Base-by-base conservation (phyloP, 2,113 vertebrate species). In the Gobius niger region DNA sequence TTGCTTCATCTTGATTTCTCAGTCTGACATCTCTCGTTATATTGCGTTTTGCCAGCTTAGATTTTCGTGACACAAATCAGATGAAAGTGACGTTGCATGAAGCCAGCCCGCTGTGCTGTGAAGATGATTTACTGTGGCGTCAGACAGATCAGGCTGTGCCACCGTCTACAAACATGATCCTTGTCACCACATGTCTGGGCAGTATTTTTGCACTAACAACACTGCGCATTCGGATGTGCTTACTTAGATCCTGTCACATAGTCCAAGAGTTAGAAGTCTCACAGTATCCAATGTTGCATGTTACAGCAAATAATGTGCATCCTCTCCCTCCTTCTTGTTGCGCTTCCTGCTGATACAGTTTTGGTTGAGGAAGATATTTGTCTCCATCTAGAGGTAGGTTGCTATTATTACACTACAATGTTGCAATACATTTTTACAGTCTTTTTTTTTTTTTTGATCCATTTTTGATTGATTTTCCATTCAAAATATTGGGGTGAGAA, bases 321-420 rank as follows among this genome's bases (percentile, higher is more conserved):
- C 11, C 53, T 40, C 1, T 57, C 8, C 53, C 4, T 7, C 18
- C 54, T 66, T 4, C 4, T 53, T 44, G 15, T 34, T 10, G 52
- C 19, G 9, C 3, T 59, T 24, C 6, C 40, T 7, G 19, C 9
- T 7, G 14, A 19, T 11, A 16, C 7, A 1, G 12, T 47, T 10
- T 57, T 40, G 0, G 46, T 7, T 77, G 44, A 24, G 42, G 56
- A 42, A 72, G 44, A 79, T 62, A 42, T 79, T 44, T 89, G 9
- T 68, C 65, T 64, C 87, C 91, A 83, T 85, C 91, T 91, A 85
- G 81, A 81, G 91, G 86, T 67, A 5, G 67, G 15, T 42, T 34
- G 0, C 52, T 2, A 24, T 61, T 63, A 81, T 15, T 79, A 63
- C 77, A 54, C 15, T 16, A 51, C 15, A 51, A 9, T n/a, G 24